Percentiles rank a stretch among this genome's conserved stretches.
Conservation (phyloP, 2,113 vertebrate species). For the Tyto alba region DNA sequence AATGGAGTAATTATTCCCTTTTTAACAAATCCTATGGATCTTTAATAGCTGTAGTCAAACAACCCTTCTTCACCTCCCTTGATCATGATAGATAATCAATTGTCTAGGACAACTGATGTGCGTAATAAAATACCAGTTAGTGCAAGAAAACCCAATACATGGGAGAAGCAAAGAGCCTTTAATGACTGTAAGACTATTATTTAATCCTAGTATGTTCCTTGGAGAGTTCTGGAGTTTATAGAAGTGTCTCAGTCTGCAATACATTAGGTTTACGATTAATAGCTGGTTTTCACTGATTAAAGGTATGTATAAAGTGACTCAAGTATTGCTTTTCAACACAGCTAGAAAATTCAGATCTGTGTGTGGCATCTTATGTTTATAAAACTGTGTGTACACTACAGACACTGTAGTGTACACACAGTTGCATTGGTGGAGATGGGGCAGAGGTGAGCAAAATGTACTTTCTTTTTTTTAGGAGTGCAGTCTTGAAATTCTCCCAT, state of each 20-base stretch:
- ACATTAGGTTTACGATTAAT: conserved; percentile 28
- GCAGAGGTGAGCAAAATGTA: neutral
- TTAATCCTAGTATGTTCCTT: conserved; percentile 20
- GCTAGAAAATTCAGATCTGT: neutral
- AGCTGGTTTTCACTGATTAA: neutral
- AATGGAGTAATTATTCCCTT: neutral
- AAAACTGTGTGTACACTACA: too few species aligned
- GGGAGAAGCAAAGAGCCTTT: conserved; percentile 1
- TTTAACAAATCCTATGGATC: conserved; percentile 12
- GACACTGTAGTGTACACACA: neutral
- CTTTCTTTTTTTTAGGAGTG: neutral
- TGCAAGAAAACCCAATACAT: neutral
- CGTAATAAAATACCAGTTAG: conserved; percentile 27
- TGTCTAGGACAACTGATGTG: conserved; percentile 18
- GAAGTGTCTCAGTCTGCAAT: neutral
- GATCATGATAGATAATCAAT: conserved; percentile 41
- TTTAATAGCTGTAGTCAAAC: conserved; percentile 25
- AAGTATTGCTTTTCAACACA: neutral
- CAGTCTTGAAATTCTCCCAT: neutral
- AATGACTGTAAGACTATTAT: conserved; percentile 10
- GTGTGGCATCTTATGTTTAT: neutral
- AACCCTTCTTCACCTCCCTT: neutral
- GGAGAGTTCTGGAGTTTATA: conserved; percentile 22
- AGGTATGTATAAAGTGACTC: neutral
- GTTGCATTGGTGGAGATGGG: neutral